phyloP scores from a whole-genome alignment of 2,888 invertebrate species.

The Acrocyrtus sp. region DNA sequence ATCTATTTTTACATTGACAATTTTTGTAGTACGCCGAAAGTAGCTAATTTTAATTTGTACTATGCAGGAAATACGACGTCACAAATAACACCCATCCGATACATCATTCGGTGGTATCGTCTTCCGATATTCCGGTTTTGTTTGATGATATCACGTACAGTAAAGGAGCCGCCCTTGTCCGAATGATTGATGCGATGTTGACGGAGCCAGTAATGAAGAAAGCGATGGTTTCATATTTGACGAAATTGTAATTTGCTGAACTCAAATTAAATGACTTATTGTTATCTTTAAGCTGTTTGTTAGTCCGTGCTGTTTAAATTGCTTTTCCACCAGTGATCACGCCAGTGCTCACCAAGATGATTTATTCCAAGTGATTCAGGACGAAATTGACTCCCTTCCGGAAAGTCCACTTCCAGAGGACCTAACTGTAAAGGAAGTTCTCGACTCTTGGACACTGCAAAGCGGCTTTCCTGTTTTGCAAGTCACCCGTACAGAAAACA shows the following conservation, averaged over 20 bases:
- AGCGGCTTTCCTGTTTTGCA: conserved; percentile 53
- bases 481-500: conserved; percentile 3
- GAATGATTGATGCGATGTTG: conserved; percentile 57
- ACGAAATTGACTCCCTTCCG: not conserved
- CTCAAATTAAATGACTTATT: conserved; percentile 15
- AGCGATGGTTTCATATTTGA: conserved; percentile 44
- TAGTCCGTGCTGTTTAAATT: conserved; percentile 27
- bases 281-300: not conserved
- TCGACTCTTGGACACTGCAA: conserved; percentile 55
- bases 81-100: conserved; percentile 49
- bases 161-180: conserved; percentile 69
- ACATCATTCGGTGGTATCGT: conserved; percentile 70
- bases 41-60: too few species aligned
- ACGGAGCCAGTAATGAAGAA: conserved; percentile 28
- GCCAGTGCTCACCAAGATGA: conserved; percentile 49
- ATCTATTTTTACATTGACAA: not conserved
- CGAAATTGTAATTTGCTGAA: conserved; percentile 36
- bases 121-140: conserved; percentile 71
- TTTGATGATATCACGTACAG: conserved; percentile 77
- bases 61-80: conserved; percentile 49
- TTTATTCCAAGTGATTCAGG: conserved; percentile 39
- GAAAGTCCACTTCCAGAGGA: conserved; percentile 28
- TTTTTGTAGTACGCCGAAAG: too few species aligned
- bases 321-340: conserved; percentile 26
- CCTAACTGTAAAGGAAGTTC: conserved; percentile 22